Conservation (phyloP, 2,113 vertebrate species). For the Myanophis thanlyinensis region DNA sequence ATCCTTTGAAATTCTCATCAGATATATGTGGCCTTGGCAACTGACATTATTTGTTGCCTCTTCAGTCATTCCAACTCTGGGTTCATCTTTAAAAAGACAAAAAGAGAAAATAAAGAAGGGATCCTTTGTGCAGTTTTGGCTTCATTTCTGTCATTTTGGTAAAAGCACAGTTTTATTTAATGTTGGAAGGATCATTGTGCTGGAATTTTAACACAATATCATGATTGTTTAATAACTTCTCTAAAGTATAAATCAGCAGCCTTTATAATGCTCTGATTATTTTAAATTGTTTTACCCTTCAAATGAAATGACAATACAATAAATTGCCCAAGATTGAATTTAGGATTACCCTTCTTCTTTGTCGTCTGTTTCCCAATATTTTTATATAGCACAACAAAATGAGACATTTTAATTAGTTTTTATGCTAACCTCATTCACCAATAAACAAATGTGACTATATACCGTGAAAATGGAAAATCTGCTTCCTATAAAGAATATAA, state of each 20-base stretch:
- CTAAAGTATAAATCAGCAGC: slow-evolving; percentile 16
- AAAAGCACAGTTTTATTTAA: background rate
- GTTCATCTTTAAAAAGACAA: slow-evolving; percentile 28
- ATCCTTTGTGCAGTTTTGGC: background rate
- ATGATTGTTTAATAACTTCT: background rate
- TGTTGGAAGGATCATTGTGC: background rate
- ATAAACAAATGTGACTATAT: slow-evolving; percentile 27
- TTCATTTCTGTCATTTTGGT: slow-evolving; percentile 20
- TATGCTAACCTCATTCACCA: slow-evolving; percentile 25
- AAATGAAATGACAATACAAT: background rate
- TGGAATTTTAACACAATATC: background rate
- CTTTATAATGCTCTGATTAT: background rate
- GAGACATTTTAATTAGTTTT: background rate
- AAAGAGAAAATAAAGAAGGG: background rate
- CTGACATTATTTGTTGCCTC: background rate
- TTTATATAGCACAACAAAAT: background rate
- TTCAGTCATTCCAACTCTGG: background rate
- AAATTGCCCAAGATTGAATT: background rate
- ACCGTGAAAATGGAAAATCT: slow-evolving; percentile 12
- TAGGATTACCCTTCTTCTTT: background rate
- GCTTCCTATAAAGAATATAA: background rate
- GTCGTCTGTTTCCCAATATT: slow-evolving; percentile 8
- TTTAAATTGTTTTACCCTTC: background rate
- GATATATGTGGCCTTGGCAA: background rate
- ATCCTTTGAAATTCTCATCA: background rate